phyloP scores from a whole-genome alignment of 2,797 vertebrate species.

The Labroides dimidiatus region DNA sequence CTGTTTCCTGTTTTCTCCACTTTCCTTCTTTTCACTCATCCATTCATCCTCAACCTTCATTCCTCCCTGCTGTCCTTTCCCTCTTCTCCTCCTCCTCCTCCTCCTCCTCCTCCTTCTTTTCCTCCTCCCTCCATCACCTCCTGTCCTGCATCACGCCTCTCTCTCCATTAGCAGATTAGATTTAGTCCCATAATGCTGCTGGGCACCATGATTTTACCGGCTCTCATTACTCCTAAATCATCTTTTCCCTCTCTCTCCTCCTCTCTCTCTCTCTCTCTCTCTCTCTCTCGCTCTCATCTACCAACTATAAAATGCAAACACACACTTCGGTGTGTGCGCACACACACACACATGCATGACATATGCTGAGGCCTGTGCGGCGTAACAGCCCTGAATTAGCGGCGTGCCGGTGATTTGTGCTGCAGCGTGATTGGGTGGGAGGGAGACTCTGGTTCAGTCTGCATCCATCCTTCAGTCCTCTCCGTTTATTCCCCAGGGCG shows the following conservation, averaged over 20 bases:
- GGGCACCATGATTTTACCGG: slow-evolving; percentile 80
- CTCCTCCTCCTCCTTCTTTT: slow-evolving; percentile 19
- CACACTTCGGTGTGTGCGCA: not conserved
- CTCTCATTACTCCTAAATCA: slow-evolving; percentile 83
- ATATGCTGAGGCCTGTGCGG: slow-evolving; percentile 55
- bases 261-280: not conserved
- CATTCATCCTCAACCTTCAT: slow-evolving; percentile 52
- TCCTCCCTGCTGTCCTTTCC: slow-evolving; percentile 38
- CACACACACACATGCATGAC: slow-evolving; percentile 47
- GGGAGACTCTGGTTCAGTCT: slow-evolving; percentile 65
- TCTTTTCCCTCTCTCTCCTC: slow-evolving; percentile 62
- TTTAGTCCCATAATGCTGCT: slow-evolving; percentile 80
- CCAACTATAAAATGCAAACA: slow-evolving; percentile 53
- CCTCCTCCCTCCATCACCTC: slow-evolving; percentile 28
- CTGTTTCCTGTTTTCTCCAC: not conserved
- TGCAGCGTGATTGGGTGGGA: slow-evolving; percentile 68
- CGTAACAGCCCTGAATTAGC: slow-evolving; percentile 65
- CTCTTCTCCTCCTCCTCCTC: slow-evolving; percentile 6
- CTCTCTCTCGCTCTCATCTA: slow-evolving; percentile 24
- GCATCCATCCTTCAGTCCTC: slow-evolving; percentile 59
- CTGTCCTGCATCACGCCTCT: slow-evolving; percentile 34
- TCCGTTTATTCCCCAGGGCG: slow-evolving; percentile 43
- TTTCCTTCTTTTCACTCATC: slow-evolving; percentile 17
- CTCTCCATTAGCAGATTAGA: slow-evolving; percentile 82
- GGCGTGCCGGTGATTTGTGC: slow-evolving; percentile 71